A percentile compares a stretch with the other conserved stretches of the same genome.
These are phyloP conservation scores for Odocoileus hemionus DNA, from an alignment of 2,113 vertebrate genomes.

Conservation along the genomic window DNA sequence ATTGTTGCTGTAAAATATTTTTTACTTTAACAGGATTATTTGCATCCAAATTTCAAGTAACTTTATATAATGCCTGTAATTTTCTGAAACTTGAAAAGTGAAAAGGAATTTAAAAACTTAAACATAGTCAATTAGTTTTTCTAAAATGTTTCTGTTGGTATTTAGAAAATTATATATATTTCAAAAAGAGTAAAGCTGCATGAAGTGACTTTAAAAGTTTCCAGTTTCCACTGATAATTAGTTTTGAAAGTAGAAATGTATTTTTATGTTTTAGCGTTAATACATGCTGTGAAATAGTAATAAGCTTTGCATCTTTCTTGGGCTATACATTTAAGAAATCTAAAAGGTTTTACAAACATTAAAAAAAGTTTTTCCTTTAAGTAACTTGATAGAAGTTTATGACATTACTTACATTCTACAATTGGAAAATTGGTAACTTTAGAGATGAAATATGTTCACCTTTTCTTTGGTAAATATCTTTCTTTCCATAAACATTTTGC, in stretches of 20 bases:
- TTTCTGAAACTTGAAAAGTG: not conserved
- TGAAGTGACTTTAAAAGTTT: not conserved
- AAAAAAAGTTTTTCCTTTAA: not conserved
- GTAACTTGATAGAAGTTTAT: not conserved
- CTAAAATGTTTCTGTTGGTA: not conserved
- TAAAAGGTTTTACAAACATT: not conserved
- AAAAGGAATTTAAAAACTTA: not conserved
- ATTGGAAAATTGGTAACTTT: not conserved
- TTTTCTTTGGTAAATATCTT: not conserved
- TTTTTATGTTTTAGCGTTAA: conserved; percentile 23
- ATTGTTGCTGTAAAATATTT: not conserved
- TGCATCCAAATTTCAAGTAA: not conserved
- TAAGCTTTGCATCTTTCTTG: not conserved
- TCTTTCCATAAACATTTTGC: not conserved
- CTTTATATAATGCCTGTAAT: not conserved
- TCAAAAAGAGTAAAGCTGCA: not conserved
- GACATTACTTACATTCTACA: not conserved
- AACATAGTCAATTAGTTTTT: not conserved
- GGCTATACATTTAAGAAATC: not conserved
- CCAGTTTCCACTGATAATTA: not conserved
- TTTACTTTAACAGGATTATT: not conserved
- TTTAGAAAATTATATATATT: not conserved
- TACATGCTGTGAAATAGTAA: not conserved
- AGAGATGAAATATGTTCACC: not conserved
- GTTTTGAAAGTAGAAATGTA: not conserved